Percentiles rank a stretch among this genome's conserved stretches.
Evolutionary conservation across 2,797 vertebrate genomes (phyloP).

Genomic region (Halcyon smyrnensis): DNA sequence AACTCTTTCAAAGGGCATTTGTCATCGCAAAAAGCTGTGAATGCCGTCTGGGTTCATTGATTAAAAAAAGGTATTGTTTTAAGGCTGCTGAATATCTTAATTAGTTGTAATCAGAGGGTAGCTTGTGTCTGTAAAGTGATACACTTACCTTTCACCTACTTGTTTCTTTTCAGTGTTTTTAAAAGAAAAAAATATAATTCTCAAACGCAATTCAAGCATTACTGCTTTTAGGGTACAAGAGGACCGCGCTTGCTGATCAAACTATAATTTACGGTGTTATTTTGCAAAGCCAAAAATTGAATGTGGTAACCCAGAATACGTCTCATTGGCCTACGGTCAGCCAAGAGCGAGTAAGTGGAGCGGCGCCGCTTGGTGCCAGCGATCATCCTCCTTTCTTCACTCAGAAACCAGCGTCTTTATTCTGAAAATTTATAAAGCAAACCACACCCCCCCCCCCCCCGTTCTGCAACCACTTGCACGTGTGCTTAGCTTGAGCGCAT

Average conservation of each 20-base stretch:
- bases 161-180: constrained; percentile 5
- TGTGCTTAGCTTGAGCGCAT: background rate
- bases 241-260: background rate
- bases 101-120: constrained; percentile 34
- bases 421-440: background rate
- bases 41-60: constrained; percentile 57
- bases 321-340: background rate
- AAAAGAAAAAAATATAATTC: background rate
- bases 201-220: background rate
- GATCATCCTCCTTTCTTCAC: background rate
- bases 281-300: background rate
- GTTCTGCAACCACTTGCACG: background rate
- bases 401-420: background rate
- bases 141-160: constrained; percentile 35
- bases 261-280: background rate
- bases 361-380: background rate
- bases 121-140: constrained; percentile 34
- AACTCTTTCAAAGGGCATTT: constrained; percentile 69
- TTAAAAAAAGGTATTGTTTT: constrained; percentile 66
- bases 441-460: background rate
- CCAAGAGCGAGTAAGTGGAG: background rate
- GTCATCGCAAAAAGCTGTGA: constrained; percentile 59
- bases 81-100: constrained; percentile 50
- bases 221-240: background rate
- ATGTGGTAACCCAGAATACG: background rate